These are phyloP conservation scores for Homalodisca vitripennis DNA, from an alignment of 1,140 invertebrate genomes.

Conservation along the genomic window DNA sequence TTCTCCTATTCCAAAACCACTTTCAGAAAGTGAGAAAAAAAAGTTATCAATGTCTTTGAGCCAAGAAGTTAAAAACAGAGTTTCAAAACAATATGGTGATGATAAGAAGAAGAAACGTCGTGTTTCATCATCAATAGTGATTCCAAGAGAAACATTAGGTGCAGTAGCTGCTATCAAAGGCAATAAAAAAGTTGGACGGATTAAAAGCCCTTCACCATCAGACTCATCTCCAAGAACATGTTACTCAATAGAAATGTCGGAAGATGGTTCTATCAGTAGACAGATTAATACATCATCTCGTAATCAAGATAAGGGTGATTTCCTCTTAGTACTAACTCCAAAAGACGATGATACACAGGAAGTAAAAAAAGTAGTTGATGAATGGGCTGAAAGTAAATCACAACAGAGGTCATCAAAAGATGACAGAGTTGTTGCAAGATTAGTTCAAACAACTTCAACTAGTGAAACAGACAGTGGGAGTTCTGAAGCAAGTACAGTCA, in stretches of 20 bases:
- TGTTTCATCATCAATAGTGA: constrained; percentile 45
- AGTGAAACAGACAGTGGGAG: constrained; percentile 41
- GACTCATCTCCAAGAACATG: constrained; percentile 54
- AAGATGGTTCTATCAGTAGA: constrained; percentile 45
- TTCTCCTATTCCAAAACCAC: constrained; percentile 44
- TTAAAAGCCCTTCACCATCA: constrained; percentile 41
- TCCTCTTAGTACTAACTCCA: constrained; percentile 53
- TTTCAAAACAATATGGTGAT: constrained; percentile 44
- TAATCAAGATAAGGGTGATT: constrained; percentile 48
- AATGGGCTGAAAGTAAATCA: constrained; percentile 48
- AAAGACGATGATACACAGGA: constrained; percentile 47
- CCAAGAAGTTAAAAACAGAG: constrained; percentile 66
- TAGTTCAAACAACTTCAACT: constrained; percentile 36
- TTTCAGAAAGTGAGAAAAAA: constrained; percentile 70
- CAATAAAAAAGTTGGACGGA: constrained; percentile 40
- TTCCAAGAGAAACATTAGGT: constrained; percentile 62
- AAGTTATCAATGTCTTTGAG: constrained; percentile 67
- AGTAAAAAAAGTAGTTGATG: constrained; percentile 50
- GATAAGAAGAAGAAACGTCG: constrained; percentile 48
- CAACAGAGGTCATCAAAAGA: constrained; percentile 24
- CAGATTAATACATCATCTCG: constrained; percentile 29
- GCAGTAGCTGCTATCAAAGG: constrained; percentile 58
- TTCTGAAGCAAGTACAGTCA: constrained; percentile 44
- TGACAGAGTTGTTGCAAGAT: constrained; percentile 34
- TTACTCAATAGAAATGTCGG: constrained; percentile 54